Conservation (phyloP, 2,797 vertebrate genomes). For the Diplodus puntazzo region DNA sequence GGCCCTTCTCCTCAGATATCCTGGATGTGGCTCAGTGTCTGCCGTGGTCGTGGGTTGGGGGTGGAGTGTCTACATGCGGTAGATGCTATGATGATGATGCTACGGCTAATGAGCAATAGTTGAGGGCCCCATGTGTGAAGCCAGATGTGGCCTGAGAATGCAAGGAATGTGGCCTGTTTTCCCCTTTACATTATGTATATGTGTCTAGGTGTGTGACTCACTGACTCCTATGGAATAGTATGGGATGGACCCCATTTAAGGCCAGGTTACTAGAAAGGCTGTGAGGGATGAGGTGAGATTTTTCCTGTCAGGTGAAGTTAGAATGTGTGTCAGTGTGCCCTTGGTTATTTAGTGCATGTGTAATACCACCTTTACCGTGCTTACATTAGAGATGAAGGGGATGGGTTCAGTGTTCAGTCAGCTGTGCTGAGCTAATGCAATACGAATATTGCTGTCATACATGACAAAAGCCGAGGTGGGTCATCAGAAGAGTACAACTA, state of each 20-base stretch:
- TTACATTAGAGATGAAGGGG: slow-evolving; percentile 35
- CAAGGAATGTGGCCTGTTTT: slow-evolving; percentile 54
- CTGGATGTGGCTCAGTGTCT: slow-evolving; percentile 38
- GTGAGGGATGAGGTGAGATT: slow-evolving; percentile 16
- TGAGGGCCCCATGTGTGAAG: slow-evolving; percentile 47
- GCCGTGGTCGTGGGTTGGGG: slow-evolving; percentile 33
- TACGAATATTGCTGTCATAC: slow-evolving; percentile 22
- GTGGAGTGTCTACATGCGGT: slow-evolving; percentile 22
- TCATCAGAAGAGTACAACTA: slow-evolving; percentile 12
- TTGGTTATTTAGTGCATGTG: slow-evolving; percentile 39
- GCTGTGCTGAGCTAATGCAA: slow-evolving; percentile 24
- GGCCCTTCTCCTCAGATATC: slow-evolving; percentile 39
- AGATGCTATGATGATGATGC: slow-evolving; percentile 38
- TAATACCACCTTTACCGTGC: slow-evolving; percentile 33
- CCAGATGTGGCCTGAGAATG: slow-evolving; percentile 67
- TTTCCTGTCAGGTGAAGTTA: slow-evolving; percentile 3
- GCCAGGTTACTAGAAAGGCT: neutral
- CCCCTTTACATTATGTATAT: slow-evolving; percentile 20
- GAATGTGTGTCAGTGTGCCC: slow-evolving; percentile 3
- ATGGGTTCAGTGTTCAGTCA: slow-evolving; percentile 44
- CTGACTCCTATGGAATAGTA: slow-evolving; percentile 18
- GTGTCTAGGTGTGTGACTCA: slow-evolving; percentile 18
- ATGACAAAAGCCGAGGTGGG: slow-evolving; percentile 33
- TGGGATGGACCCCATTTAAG: neutral
- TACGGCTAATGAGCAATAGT: slow-evolving; percentile 10